These are phyloP conservation scores for Tubulanus polymorphus DNA, from an alignment of 2,888 invertebrate species.

Conservation along the genomic window DNA sequence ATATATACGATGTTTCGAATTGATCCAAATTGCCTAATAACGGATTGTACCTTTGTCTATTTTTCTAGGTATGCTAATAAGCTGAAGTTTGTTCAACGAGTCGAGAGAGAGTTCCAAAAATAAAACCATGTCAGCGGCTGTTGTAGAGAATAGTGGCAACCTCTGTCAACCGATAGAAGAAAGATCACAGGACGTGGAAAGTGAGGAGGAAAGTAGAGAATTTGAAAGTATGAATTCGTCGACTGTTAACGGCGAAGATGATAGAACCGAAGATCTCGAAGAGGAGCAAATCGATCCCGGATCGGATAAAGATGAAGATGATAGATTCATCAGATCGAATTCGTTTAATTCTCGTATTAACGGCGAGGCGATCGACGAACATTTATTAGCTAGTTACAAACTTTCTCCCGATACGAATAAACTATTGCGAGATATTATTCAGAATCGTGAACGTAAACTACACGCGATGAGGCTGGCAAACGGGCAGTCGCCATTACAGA, in stretches of 20 bases:
- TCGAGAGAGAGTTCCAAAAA: no score
- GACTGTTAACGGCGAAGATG: background rate
- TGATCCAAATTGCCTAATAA: no score
- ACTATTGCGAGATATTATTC: slow-evolving; percentile 84
- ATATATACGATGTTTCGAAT: no score
- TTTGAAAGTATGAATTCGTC: no score
- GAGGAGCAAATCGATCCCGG: background rate
- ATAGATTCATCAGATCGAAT: background rate
- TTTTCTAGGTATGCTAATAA: no score
- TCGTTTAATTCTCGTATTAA: background rate
- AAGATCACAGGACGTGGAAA: background rate
- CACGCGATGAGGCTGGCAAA: slow-evolving; percentile 26
- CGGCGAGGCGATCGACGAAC: background rate
- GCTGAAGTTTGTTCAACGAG: no score
- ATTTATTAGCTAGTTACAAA: slow-evolving; percentile 58
- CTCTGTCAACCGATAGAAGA: background rate
- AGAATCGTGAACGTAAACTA: slow-evolving; percentile 80
- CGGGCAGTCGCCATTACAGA: background rate
- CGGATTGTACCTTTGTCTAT: no score
- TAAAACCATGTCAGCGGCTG: slow-evolving; percentile 2
- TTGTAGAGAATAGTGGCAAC: background rate
- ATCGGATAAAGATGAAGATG: background rate
- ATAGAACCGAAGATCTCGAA: background rate
- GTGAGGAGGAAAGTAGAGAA: no score
- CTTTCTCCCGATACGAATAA: slow-evolving; percentile 55